phyloP scores from a whole-genome alignment of 2,113 vertebrate species.

The Indicator maculatus region DNA sequence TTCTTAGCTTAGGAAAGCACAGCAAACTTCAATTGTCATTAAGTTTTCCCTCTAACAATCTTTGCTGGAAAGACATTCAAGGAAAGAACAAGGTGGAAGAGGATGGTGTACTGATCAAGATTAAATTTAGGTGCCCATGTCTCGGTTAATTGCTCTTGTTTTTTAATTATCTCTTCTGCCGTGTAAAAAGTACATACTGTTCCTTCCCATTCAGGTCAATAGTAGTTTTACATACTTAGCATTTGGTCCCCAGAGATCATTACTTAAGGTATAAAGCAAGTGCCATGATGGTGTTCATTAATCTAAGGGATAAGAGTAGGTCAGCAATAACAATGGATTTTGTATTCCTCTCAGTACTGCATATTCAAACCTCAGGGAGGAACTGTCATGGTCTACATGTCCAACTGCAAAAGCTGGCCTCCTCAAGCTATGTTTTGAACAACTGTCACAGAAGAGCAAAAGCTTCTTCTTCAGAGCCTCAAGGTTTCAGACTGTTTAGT shows the following conservation, averaged over 20 bases:
- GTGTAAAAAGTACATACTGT: not conserved
- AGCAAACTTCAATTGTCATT: not conserved
- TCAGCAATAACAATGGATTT: constrained; percentile 20
- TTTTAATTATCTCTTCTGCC: not conserved
- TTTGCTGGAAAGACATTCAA: not conserved
- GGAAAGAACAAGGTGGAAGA: not conserved
- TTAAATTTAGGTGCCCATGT: not conserved
- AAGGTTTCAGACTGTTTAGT: constrained; percentile 18
- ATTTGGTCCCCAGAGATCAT: not conserved
- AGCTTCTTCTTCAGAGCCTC: constrained; percentile 4
- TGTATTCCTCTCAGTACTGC: constrained; percentile 7
- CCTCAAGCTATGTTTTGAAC: constrained; percentile 49
- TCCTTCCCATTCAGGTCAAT: not conserved
- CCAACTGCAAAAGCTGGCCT: not conserved
- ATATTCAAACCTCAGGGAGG: constrained; percentile 53
- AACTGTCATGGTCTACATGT: constrained; percentile 50
- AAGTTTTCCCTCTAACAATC: not conserved
- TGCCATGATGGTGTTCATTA: not conserved
- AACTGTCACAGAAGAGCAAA: constrained; percentile 46
- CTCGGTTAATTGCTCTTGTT: not conserved
- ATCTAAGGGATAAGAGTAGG: not conserved
- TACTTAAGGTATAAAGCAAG: not conserved
- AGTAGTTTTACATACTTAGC: not conserved
- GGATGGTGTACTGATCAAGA: not conserved
- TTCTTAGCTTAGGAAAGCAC: not conserved